Evolutionary conservation across 2,113 vertebrate genomes (phyloP), one percentile per base, ranked within the genome.

Genomic region (Plestiodon gilberti): DNA sequence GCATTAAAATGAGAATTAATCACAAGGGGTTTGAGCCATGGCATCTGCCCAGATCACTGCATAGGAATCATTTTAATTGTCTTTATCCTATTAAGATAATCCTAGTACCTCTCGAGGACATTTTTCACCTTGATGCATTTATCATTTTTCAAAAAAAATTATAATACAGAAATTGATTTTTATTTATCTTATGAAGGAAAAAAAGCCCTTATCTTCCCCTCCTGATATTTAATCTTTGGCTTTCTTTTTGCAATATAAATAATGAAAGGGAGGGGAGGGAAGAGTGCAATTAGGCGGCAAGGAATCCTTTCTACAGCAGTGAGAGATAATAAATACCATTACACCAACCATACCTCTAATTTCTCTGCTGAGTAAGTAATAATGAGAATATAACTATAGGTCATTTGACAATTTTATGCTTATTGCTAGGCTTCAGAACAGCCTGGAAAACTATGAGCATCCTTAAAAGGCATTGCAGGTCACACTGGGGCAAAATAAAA

Each of bases 1-100:
- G 90, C 89, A 96, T 91, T 92, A 93, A 93, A 90, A 94, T 70
- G 82, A 93, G 81, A 87, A 93, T 94, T 95, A 95, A 95, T 94
- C 94, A 94, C 89, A 38, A 92, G 80, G 35, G 86, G 30, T 85
- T 91, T 95, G 88, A 93, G 89, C 89, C 76, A 67, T 23, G 80
- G 86, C 76, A 92, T 82, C 14, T 75, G 65, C 87, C 83, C 78
- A 83, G 92, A 94, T 91, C 88, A 91, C 69, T 88, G 87, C 81
- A 62, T 84, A 92, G 74, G 88, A 86, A 78, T 92, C 89, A 88
- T 89, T 84, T 88, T 96, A 96, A 96, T 95, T 95, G 87, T 89
- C 95, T 97, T 95, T 89, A 94, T 96, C 93, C 92, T 92, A 91
- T 95, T 95, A 94, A 94, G 86, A 91, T 89, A 92, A 94, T 93